phyloP scores from a whole-genome alignment of 2,113 vertebrate genomes.

The Phrynosoma platyrhinos region DNA sequence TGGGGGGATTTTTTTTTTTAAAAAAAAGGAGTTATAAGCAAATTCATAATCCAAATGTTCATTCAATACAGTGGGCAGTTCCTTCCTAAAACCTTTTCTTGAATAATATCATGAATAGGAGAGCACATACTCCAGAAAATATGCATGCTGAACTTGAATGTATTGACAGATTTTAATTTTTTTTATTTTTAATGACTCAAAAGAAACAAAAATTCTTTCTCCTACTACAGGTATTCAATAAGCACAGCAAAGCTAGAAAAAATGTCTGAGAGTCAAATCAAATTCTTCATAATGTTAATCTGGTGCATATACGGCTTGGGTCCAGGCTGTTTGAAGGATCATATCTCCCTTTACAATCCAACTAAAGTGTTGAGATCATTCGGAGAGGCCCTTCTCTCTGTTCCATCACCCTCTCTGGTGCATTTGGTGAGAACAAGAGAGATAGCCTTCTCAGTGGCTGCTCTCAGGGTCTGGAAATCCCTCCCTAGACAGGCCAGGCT shows the following conservation, averaged over 20 bases:
- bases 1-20: conserved; percentile 6
- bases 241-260: background rate
- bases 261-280: background rate
- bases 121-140: background rate
- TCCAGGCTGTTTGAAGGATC: no score
- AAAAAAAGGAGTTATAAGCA: background rate
- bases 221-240: background rate
- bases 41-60: fast-evolving
- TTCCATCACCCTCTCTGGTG: no score
- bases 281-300: background rate
- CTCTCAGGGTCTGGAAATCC: no score
- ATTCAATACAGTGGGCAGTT: background rate
- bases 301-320: no score
- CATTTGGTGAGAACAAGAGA: no score
- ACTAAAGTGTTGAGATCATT: no score
- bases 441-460: no score
- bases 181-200: background rate
- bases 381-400: no score
- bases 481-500: no score
- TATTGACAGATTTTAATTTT: background rate
- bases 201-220: background rate
- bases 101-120: background rate
- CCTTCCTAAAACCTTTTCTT: conserved; percentile 17
- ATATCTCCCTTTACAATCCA: no score
- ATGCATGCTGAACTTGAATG: fast-evolving